Base-by-base conservation (phyloP, 2,797 vertebrate species). In the Huso huso region DNA sequence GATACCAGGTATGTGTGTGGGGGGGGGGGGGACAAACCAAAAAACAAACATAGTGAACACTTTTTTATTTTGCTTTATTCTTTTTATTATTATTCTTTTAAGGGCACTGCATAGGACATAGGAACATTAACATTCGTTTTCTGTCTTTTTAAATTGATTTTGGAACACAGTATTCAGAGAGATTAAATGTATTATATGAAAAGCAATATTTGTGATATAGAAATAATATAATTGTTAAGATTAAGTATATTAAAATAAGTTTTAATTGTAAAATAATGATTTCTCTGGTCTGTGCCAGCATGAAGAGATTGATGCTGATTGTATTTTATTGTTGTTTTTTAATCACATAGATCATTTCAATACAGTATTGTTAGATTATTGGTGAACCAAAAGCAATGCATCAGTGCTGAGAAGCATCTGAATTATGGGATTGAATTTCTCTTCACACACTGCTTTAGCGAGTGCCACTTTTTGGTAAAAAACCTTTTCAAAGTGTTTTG, bases 1-100 rank as follows among this genome's bases (percentile, higher is more conserved):
- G 92, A 89, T 81, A 82, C 78, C 82, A 86, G 82, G 85, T 88
- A 89, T 91, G 85, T 86, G 87, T n/a, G n/a, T n/a, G n/a, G 83
- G 23, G 23, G 23, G 23, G 23, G 23, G 23, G 2, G 2, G 2
- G 2, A 37, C 23, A 37, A 37, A 37, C 23, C 23, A 37, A 37
- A 37, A 37, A 37, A 37, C 2, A 71, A 76, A 76, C 77, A 72
- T 66, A 66, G 23, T 37, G 23, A 37, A 37, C 23, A 37, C 23
- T 18, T 18, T 18, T 18, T 37, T 37, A 37, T 53, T 11, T 74
- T 57, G 75, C 78, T 60, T 57, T 77, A 71, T 80, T 77, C 81
- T 78, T 72, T 69, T 58, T 12, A 11, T 11, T n/a, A 58, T 6
- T 37, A 50, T 37, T 68, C 65, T 66, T 66, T 70, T 73, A 77